These are phyloP conservation scores for Micromussa lordhowensis DNA, from an alignment of 92 coral and sea anemone genomes.

Conservation along the genomic window DNA sequence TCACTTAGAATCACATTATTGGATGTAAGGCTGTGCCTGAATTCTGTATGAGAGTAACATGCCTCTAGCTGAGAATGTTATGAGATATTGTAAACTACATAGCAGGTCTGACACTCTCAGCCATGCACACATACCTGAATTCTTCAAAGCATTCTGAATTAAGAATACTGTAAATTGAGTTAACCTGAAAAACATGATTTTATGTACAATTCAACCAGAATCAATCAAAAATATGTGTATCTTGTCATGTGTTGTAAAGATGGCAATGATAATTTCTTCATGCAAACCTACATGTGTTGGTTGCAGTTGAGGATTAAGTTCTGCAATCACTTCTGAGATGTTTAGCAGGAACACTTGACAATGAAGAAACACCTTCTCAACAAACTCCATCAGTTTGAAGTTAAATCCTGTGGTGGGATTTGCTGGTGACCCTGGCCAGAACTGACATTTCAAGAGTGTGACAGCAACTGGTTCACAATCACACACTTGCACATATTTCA, in stretches of 20 bases:
- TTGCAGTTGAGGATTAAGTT: conserved; percentile 51
- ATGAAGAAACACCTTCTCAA: conserved; percentile 58
- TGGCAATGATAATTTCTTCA: not conserved
- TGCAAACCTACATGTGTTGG: conserved; percentile 54
- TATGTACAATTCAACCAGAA: conserved; percentile 11
- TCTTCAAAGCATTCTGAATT: conserved; percentile 78
- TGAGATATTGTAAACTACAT: not conserved
- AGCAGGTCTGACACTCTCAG: not conserved
- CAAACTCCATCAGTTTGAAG: conserved; percentile 55
- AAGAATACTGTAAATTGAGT: conserved; percentile 67
- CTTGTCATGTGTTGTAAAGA: not conserved
- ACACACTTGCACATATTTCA: conserved; percentile 45
- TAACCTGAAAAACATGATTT: conserved; percentile 61
- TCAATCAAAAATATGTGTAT: conserved; percentile 4
- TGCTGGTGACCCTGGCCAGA: conserved; percentile 62
- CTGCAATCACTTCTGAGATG: conserved; percentile 46
- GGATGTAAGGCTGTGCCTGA: not conserved
- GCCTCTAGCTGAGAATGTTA: not conserved
- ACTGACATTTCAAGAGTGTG: conserved; percentile 46
- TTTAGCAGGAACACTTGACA: conserved; percentile 56
- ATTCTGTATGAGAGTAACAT: not conserved
- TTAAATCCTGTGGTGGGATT: conserved; percentile 48
- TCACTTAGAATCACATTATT: conserved; percentile 1
- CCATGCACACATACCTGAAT: conserved; percentile 47
- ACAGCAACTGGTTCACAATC: conserved; percentile 54